phyloP scores from a whole-genome alignment of 2,888 invertebrate genomes.

The Eueremaeus valkanovi region DNA sequence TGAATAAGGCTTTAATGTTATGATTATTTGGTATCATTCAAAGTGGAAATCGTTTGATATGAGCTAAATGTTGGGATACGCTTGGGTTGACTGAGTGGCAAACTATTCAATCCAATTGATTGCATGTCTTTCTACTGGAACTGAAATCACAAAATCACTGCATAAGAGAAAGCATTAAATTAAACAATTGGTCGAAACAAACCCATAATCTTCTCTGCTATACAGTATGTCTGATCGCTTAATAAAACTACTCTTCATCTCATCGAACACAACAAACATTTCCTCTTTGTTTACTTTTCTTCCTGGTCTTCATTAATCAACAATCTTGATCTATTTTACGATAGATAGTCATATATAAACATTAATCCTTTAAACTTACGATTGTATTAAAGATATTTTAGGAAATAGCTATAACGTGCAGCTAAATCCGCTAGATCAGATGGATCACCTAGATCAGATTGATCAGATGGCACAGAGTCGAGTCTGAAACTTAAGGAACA shows the following conservation, averaged over 20 bases:
- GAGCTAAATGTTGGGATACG: slow-evolving; percentile 3
- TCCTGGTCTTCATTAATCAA: too few relatives aligned
- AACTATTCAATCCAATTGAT: background rate
- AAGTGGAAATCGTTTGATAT: background rate
- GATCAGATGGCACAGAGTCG: too few relatives aligned
- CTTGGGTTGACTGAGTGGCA: background rate
- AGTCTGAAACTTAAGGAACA: too few relatives aligned
- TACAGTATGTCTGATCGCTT: background rate
- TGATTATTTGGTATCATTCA: background rate
- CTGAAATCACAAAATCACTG: background rate
- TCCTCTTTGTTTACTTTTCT: too few relatives aligned
- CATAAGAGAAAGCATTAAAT: background rate
- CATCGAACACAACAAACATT: too few relatives aligned
- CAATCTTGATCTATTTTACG: too few relatives aligned
- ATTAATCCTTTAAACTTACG: too few relatives aligned
- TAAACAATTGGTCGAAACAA: slow-evolving; percentile 18
- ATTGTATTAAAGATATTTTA: too few relatives aligned
- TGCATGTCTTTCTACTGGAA: slow-evolving; percentile 5
- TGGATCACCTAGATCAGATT: too few relatives aligned
- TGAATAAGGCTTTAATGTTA: background rate
- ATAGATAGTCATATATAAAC: too few relatives aligned
- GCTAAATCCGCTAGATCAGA: too few relatives aligned
- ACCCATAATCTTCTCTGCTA: slow-evolving; percentile 14
- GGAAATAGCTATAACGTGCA: too few relatives aligned
- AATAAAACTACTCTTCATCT: background rate